Conservation (phyloP, 2,888 invertebrate genomes). For the Hyposoter dolosus region DNA sequence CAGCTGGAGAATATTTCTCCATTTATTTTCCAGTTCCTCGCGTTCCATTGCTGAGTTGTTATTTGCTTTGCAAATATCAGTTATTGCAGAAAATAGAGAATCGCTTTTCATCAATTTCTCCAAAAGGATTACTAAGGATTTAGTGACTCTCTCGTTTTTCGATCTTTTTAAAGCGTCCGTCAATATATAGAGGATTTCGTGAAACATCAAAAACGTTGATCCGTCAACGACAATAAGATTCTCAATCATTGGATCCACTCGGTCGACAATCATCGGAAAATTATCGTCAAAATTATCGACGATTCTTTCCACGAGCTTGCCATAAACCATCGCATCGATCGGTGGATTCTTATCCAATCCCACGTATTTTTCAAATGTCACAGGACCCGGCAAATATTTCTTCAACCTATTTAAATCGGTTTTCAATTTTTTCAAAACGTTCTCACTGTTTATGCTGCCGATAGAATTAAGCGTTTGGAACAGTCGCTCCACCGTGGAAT, state of each 20-base stretch:
- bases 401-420: constrained; percentile 73
- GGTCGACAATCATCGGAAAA: constrained; percentile 86
- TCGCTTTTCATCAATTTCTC: constrained; percentile 87
- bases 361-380: constrained; percentile 89
- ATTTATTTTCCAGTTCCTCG: constrained; percentile 79
- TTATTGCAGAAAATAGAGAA: constrained; percentile 86
- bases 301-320: constrained; percentile 86
- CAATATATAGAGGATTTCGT: constrained; percentile 85
- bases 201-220: constrained; percentile 76
- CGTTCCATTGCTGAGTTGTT: constrained; percentile 72
- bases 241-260: constrained; percentile 84
- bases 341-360: constrained; percentile 85
- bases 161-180: constrained; percentile 85
- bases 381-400: constrained; percentile 86
- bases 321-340: constrained; percentile 85
- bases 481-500: constrained; percentile 79
- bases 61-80: constrained; percentile 81
- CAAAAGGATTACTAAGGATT: constrained; percentile 84
- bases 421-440: constrained; percentile 79
- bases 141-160: constrained; percentile 77
- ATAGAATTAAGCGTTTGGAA: constrained; percentile 81
- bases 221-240: constrained; percentile 87
- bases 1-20: constrained; percentile 87
- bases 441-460: constrained; percentile 82
- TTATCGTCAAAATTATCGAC: constrained; percentile 86